Base-by-base conservation (phyloP, 2,888 invertebrate species). In the Sarcophaga carnaria region DNA sequence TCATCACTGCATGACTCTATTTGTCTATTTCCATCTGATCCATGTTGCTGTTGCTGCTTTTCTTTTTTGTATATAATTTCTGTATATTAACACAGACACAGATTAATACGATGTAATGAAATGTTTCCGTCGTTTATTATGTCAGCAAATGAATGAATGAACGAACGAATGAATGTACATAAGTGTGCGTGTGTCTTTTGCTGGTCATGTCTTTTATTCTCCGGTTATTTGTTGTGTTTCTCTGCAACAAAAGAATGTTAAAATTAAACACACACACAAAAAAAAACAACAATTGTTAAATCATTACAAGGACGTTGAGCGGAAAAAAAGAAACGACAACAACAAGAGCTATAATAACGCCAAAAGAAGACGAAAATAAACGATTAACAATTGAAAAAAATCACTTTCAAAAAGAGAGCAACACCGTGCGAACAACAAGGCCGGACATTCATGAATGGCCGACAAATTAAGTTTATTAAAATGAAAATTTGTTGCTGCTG, bases 61-160 rank as follows among this genome's bases (percentile, higher is more conserved):
- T 2, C 37, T 47, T 67, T 67, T 45, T n/a, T 72, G 2, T 80
- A 10, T 70, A 25, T 14, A 14, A 14, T 66, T 49, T 60, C 17
- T 64, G 27, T 37, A 27, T 25, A 77, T 60, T 49, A 64, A 76
- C 74, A 67, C 45, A 59, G 71, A 71, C 71, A 64, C 79, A 76
- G 75, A 86, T 82, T 79, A 82, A 86, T 86, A 10, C n/a, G 78
- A 81, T 81, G 37, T 80, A 78, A 85, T 81, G 20, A 81, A 78
- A 60, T 64, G 63, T 20, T 59, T 60, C 22, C 20, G 45, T 71
- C 59, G 20, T 45, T 37, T 37, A 37, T 37, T 10, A 37, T 10
- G 37, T 37, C 8, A 37, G 8, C 8, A 8, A 8, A 8, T 37
- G 37, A 37, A 37, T 37, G 37, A 37, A 37, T 37, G 8, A 37